Conservation (phyloP, 2,113 vertebrate species). For the Lepidothrix coronata region DNA sequence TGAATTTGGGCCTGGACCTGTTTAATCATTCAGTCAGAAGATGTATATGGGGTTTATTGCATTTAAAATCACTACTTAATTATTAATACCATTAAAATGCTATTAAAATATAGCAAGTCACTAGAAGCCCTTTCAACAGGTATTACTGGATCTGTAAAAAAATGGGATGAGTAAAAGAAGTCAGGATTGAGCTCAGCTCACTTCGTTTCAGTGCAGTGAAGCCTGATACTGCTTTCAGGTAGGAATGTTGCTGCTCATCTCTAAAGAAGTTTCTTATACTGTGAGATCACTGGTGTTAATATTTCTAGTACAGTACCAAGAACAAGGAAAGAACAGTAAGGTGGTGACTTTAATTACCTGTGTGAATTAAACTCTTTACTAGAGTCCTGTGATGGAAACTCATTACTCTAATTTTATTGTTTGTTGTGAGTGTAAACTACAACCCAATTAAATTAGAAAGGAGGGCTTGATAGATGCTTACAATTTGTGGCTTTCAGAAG, state of each 20-base stretch:
- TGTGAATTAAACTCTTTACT: conserved; percentile 69
- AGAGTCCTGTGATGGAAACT: conserved; percentile 64
- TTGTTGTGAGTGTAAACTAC: conserved; percentile 69
- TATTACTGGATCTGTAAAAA: conserved; percentile 20
- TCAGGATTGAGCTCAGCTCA: background rate
- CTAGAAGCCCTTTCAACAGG: conserved; percentile 20
- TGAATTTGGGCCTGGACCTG: background rate
- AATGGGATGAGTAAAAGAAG: background rate
- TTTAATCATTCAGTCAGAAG: conserved; percentile 53
- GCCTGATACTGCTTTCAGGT: background rate
- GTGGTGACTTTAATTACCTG: conserved; percentile 68
- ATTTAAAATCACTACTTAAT: conserved; percentile 32
- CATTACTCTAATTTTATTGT: conserved; percentile 70
- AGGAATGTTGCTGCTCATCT: background rate
- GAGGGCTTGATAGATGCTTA: conserved; percentile 13
- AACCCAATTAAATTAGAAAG: conserved; percentile 64
- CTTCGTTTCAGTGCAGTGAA: background rate
- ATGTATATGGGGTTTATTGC: background rate
- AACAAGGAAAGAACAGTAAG: conserved; percentile 58
- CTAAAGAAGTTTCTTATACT: background rate
- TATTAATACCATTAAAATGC: conserved; percentile 5
- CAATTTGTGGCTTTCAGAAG: conserved; percentile 6
- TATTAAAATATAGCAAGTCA: conserved; percentile 33
- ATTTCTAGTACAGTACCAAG: conserved; percentile 34
- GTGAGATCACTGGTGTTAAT: background rate